phyloP scores from a whole-genome alignment of 2,113 vertebrate species.

The Amia ocellicauda region DNA sequence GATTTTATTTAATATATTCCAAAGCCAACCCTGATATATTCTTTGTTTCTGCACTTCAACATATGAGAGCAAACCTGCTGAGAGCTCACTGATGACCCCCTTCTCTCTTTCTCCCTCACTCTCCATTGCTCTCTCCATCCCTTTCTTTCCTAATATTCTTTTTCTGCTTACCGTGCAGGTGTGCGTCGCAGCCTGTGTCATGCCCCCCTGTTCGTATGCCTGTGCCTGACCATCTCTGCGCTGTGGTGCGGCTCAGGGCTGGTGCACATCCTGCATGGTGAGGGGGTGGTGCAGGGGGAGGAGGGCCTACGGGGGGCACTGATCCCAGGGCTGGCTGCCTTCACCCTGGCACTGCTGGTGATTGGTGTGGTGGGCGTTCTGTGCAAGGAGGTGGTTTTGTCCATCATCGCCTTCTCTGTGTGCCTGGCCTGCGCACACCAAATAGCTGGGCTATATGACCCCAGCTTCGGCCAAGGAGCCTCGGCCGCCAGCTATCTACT shows the following conservation, averaged over 20 bases:
- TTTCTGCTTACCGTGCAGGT: conserved; percentile 47
- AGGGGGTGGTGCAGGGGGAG: conserved; percentile 37
- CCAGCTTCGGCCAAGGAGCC: conserved; percentile 62
- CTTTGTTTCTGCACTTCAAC: no score
- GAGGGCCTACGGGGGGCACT: conserved; percentile 50
- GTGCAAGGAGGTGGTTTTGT: conserved; percentile 52
- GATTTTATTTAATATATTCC: no score
- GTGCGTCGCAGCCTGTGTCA: conserved; percentile 56
- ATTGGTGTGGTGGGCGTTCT: conserved; percentile 59
- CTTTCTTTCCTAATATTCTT: background rate
- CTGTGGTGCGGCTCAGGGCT: conserved; percentile 76
- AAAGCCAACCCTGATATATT: no score
- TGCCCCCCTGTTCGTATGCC: conserved; percentile 52
- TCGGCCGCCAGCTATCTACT: conserved; percentile 73
- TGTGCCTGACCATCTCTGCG: conserved; percentile 73
- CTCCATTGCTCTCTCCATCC: background rate
- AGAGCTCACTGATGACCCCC: no score
- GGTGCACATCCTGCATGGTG: conserved; percentile 66
- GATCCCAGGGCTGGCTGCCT: conserved; percentile 71
- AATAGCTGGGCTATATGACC: conserved; percentile 53
- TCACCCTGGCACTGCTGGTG: conserved; percentile 66
- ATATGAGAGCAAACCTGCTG: no score
- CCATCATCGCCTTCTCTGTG: conserved; percentile 56
- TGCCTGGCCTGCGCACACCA: conserved; percentile 76
- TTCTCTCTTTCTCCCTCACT: background rate